Percentiles rank a stretch among this genome's conserved stretches.
phyloP scores from a whole-genome alignment of 2,113 vertebrate species.

The Lichenostomus cassidix region DNA sequence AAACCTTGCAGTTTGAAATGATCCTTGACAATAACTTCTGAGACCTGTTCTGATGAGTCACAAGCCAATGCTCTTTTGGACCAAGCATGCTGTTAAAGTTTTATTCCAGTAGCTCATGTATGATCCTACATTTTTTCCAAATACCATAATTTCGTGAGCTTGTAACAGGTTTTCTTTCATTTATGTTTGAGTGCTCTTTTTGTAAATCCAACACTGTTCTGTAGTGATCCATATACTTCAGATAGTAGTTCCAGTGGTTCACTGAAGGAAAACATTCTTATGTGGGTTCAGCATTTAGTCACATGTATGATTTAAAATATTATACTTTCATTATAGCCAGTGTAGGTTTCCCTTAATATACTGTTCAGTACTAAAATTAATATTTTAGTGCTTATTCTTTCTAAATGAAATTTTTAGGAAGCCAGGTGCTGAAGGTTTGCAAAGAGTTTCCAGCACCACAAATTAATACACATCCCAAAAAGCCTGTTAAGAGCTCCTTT shows the following conservation, averaged over 20 bases:
- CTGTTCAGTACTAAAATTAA: background rate
- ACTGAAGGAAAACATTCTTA: background rate
- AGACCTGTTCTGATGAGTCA: background rate
- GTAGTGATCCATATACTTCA: background rate
- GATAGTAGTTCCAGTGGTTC: background rate
- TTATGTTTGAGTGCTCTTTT: background rate
- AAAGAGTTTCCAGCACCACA: background rate
- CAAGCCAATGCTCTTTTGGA: background rate
- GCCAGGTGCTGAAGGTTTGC: background rate
- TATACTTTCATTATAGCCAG: background rate
- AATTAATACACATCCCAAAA: background rate
- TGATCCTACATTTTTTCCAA: background rate
- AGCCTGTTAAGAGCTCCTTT: background rate
- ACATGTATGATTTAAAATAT: background rate
- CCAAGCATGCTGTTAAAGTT: background rate
- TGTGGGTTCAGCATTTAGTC: background rate
- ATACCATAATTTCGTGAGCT: background rate
- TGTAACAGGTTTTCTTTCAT: background rate
- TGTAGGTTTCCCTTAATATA: background rate
- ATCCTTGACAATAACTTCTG: background rate
- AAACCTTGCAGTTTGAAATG: background rate
- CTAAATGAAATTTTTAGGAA: background rate
- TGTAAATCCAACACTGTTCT: background rate
- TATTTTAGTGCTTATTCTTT: background rate
- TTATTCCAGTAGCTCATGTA: background rate